Evolutionary conservation across 2,113 vertebrate genomes (phyloP).

Genomic region (Plecotus auritus): DNA sequence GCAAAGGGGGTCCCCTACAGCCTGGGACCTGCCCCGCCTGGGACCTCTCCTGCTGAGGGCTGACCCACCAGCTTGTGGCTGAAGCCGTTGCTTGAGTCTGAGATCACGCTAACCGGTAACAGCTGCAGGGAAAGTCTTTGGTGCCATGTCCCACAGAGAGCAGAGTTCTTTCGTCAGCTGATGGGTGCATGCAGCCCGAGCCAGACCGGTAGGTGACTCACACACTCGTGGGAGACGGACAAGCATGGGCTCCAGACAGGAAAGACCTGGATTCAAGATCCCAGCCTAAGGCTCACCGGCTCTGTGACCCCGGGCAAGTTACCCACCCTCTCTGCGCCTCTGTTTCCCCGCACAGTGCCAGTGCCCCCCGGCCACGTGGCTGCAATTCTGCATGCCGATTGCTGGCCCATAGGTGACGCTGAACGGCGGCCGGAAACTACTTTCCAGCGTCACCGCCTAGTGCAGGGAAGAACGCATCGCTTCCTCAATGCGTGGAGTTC

Average conservation of each 20-base stretch:
- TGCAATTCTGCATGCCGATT: background rate
- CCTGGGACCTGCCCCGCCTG: background rate
- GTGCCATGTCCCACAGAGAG: background rate
- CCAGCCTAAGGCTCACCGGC: too few species aligned
- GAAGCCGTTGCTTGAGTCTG: too few species aligned
- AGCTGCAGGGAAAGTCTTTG: background rate
- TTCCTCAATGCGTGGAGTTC: background rate
- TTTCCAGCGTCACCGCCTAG: background rate
- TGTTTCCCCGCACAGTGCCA: fast-evolving
- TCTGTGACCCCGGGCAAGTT: background rate
- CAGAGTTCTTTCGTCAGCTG: background rate
- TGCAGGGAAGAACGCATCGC: background rate
- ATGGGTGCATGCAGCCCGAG: background rate
- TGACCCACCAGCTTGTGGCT: background rate
- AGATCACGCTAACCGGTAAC: background rate
- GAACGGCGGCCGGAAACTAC: background rate
- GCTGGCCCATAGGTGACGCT: background rate
- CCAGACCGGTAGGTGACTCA: background rate
- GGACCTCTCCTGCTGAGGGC: fast-evolving
- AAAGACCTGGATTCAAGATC: background rate
- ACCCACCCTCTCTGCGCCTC: background rate
- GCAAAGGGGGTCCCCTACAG: background rate
- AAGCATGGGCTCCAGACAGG: background rate
- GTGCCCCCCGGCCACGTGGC: fast-evolving
- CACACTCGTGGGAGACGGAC: too few species aligned